phyloP scores from a whole-genome alignment of 2,113 vertebrate genomes.

The Hemichromis elongatus region DNA sequence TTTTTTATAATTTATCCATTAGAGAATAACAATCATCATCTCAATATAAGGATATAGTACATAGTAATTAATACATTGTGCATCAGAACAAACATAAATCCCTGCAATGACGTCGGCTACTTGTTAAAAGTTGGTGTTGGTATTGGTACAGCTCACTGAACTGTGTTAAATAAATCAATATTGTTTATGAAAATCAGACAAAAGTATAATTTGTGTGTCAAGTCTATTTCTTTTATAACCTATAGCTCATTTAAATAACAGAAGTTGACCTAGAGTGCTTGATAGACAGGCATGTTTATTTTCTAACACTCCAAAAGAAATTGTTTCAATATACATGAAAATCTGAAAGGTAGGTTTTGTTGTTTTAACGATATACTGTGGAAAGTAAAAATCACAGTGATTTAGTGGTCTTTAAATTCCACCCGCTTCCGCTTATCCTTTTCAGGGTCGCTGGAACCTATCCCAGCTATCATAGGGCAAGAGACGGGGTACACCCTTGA shows the following conservation, averaged over 20 bases:
- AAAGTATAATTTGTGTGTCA: not conserved
- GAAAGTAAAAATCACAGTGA: not conserved
- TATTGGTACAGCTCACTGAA: not conserved
- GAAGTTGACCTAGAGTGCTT: not conserved
- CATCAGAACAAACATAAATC: not conserved
- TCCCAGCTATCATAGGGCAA: too few species aligned
- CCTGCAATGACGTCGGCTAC: rapidly evolving
- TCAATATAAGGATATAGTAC: not conserved
- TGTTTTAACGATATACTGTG: not conserved
- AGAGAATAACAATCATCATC: not conserved
- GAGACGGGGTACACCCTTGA: too few species aligned
- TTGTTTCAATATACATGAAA: not conserved
- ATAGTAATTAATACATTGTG: not conserved
- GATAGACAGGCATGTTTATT: not conserved
- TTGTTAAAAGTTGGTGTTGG: not conserved
- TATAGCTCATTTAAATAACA: not conserved
- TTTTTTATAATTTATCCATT: rapidly evolving
- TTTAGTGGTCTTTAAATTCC: not conserved
- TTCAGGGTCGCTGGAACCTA: too few species aligned
- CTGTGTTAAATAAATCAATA: not conserved
- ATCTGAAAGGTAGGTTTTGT: not conserved
- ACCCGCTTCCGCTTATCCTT: too few species aligned
- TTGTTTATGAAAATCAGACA: not conserved
- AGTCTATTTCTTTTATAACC: not conserved
- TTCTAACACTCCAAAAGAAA: not conserved